Evolutionary conservation across 2,888 invertebrate species (phyloP), one percentile per base, ranked within the genome.

Genomic region (Meghimatium bilineatum): DNA sequence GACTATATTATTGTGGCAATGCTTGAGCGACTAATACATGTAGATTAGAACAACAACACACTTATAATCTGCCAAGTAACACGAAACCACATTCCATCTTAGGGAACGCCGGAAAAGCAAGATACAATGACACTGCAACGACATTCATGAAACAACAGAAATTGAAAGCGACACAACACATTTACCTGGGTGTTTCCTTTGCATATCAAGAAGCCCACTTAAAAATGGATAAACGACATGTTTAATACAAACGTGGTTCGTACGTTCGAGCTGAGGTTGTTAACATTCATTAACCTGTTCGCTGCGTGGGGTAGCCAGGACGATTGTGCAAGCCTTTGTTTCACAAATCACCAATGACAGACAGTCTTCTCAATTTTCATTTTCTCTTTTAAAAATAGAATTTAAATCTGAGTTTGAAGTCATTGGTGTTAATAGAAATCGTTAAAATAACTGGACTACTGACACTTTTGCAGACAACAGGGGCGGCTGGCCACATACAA

Each of bases 221-320:
- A 67, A 67, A 67, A 67, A 34, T 10, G 34, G 34, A 1, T 67
- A 32, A 34, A 32, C 5, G 67, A 67, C 34, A 36, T 20, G 34
- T 63, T 63, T 3, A 63, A 26, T 63, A n/a, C 63, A 63, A 26
- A 63, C 26, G 26, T 6, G 12, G 63, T n/a, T n/a, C 26, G 26
- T n/a, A 8, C 8, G 56, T 20, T 56, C 20, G 56, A 56, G 56
- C 56, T 3, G 6, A 69, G 38, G 5, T 69, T 69, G 34, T 69
- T 69, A 69, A 69, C 34, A 69, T 69, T 69, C 69, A 69, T 69
- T 69, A 69, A 69, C 69, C 69, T 23, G 3, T 36, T 69, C 69
- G 1, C 69, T 14, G 69, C 69, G 26, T 69, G 69, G 69, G 34
- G 69, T 69, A 36, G 2, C 20, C 6, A 69, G 69, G 36, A 34